A percentile compares a stretch with the other conserved stretches of the same genome.
phyloP scores from a whole-genome alignment of 2,797 vertebrate species.

The Nannoperca obscura region DNA sequence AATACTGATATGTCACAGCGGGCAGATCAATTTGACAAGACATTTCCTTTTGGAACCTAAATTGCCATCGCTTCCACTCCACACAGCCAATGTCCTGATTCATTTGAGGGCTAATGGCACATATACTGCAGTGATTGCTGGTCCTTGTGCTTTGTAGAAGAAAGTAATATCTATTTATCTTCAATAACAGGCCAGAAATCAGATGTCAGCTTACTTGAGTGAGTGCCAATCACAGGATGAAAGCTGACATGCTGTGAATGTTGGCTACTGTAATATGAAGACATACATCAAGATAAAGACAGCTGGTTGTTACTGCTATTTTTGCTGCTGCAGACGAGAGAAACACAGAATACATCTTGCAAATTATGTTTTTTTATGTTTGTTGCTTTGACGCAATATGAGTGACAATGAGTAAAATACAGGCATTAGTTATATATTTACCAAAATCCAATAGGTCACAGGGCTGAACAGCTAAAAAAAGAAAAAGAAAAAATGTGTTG shows the following conservation, averaged over 20 bases:
- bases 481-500: neutral
- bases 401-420: neutral
- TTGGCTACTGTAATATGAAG: slow-evolving; percentile 23
- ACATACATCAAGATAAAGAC: neutral
- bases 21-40: slow-evolving; percentile 45
- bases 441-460: neutral
- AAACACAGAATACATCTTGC: slow-evolving; percentile 4
- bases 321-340: neutral
- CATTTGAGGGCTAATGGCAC: slow-evolving; percentile 58
- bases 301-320: slow-evolving; percentile 1
- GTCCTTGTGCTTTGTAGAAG: slow-evolving; percentile 25
- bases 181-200: slow-evolving; percentile 47
- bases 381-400: slow-evolving; percentile 7
- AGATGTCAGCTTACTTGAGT: slow-evolving; percentile 31
- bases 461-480: neutral
- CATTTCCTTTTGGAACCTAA: slow-evolving; percentile 44
- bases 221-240: slow-evolving; percentile 46
- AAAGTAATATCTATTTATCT: slow-evolving; percentile 47
- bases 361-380: slow-evolving; percentile 6
- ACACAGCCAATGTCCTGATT: slow-evolving; percentile 49
- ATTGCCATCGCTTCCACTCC: slow-evolving; percentile 33
- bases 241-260: slow-evolving; percentile 19
- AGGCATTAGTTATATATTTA: neutral
- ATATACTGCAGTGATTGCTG: slow-evolving; percentile 26
- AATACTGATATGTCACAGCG: slow-evolving; percentile 49